phyloP scores from a whole-genome alignment of 2,888 invertebrate genomes.

The Eilema sororculum region DNA sequence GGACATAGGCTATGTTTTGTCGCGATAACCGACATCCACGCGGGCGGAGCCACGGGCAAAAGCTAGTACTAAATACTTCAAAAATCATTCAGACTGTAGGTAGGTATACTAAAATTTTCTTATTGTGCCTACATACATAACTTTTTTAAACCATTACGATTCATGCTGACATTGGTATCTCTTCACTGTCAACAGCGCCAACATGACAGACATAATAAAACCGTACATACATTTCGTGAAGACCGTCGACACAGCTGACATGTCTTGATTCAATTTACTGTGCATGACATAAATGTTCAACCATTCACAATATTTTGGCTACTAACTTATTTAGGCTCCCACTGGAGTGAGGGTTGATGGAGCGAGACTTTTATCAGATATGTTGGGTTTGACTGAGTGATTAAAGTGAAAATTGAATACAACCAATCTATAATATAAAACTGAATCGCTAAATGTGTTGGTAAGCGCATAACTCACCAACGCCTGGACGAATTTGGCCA shows the following conservation, averaged over 20 bases:
- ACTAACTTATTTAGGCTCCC: background rate
- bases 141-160: background rate
- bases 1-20: too few relatives aligned
- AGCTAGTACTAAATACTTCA: too few relatives aligned
- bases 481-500: too few relatives aligned
- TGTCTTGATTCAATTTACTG: conserved; percentile 10
- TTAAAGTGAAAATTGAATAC: background rate
- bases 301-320: background rate
- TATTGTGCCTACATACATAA: too few relatives aligned
- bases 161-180: background rate
- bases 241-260: conserved; percentile 14
- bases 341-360: background rate
- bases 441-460: too few relatives aligned
- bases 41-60: too few relatives aligned
- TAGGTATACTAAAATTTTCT: too few relatives aligned
- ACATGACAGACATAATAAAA: background rate
- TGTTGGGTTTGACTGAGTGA: background rate
- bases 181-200: background rate
- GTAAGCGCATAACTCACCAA: too few relatives aligned
- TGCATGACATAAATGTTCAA: background rate
- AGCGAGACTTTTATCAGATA: background rate
- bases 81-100: too few relatives aligned
- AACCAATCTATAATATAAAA: too few relatives aligned
- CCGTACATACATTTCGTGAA: background rate
- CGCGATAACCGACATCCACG: too few relatives aligned